These are phyloP conservation scores for Drosophila elegans DNA, from an alignment of 1,140 invertebrate genomes.

Conservation along the genomic window DNA sequence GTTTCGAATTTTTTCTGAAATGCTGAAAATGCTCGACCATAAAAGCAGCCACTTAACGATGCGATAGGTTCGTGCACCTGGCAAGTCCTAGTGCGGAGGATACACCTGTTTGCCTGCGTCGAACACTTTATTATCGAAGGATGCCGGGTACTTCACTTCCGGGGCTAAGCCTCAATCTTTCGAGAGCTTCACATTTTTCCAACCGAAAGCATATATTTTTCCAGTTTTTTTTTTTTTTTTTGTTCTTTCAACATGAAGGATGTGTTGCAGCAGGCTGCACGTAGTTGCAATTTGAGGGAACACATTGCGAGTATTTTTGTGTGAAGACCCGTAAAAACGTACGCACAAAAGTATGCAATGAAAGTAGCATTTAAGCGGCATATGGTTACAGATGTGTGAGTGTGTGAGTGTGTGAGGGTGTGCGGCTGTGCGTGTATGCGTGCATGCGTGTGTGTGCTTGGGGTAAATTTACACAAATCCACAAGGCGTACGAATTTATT, in stretches of 20 bases:
- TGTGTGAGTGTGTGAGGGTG: slow-evolving; percentile 2
- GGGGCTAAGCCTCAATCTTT: slow-evolving; percentile 24
- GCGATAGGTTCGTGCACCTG: neutral
- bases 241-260: neutral
- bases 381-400: slow-evolving; percentile 31
- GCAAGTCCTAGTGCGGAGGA: neutral
- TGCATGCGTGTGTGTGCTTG: slow-evolving; percentile 27
- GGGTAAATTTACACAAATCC: slow-evolving; percentile 74
- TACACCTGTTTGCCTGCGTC: slow-evolving; percentile 9
- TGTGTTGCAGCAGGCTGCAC: slow-evolving; percentile 37
- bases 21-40: slow-evolving; percentile 8
- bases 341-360: slow-evolving; percentile 60
- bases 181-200: slow-evolving; percentile 13
- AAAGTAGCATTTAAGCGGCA: slow-evolving; percentile 59
- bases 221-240: neutral
- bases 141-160: slow-evolving; percentile 12
- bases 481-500: slow-evolving; percentile 70
- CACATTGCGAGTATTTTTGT: slow-evolving; percentile 28
- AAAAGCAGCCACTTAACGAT: neutral
- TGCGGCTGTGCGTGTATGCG: slow-evolving; percentile 14
- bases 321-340: slow-evolving; percentile 21
- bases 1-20: neutral
- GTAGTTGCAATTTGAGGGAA: slow-evolving; percentile 34
- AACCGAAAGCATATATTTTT: neutral
- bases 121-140: slow-evolving; percentile 35